Base-by-base conservation (phyloP, 2,113 vertebrate genomes). In the Elephantulus edwardii region DNA sequence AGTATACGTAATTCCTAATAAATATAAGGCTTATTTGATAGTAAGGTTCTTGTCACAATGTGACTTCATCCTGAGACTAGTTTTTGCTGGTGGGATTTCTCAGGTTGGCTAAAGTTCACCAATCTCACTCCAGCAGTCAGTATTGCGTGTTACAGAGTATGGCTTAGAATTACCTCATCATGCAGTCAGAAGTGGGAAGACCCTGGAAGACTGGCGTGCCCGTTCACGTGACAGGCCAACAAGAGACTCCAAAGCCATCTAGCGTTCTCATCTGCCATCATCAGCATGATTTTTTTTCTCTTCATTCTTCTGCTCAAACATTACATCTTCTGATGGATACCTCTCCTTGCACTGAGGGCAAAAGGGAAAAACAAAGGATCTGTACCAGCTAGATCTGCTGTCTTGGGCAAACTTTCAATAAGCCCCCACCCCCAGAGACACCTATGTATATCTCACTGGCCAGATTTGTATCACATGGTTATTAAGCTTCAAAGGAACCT, bases 251-350 rank as follows among this genome's bases (percentile, higher is more conserved):
- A 6, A 60, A 13, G 20, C 62, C 54, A 1, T 38, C 28, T 12
- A 30, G 28, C 35, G 66, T 81, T 95, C 74, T 68, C 38, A 74
- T 90, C 54, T 88, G 8, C 58, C 16, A 64, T 56, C 89, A 54
- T 28, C 44, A 93, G 79, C 64, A 38, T 2, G 16, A 77, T 3
- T 10, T 35, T 58, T n/a, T n/a, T n/a, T n/a, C n/a, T n/a, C n/a
- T 58, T 68, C 68, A 5, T 71, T 74, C 35, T 68, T 48, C 48
- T 16, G 26, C 2, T 86, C 52, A 38, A 76, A 71, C 2, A 5
- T n/a, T n/a, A n/a, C n/a, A n/a, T n/a, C n/a, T n/a, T n/a, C 91
- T 30, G 66, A 71, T 28, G 88, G n/a, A 33, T 72, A 50, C 6
- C n/a, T 35, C 28, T 64, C 44, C 60, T 50, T 48, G 62, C 56